phyloP scores from a whole-genome alignment of 2,797 vertebrate genomes.

The Huso huso region DNA sequence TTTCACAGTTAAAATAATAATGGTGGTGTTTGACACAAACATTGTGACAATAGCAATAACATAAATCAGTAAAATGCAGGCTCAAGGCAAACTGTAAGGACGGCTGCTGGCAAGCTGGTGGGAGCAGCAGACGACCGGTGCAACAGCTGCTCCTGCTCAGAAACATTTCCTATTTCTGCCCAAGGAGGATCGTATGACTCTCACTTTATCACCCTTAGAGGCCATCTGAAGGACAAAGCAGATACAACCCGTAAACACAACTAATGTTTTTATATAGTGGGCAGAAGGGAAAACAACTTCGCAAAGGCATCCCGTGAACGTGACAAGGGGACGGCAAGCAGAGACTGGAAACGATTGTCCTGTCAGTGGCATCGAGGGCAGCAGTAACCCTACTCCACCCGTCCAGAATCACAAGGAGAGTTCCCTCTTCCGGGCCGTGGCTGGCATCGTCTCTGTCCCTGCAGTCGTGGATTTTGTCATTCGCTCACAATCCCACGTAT shows the following conservation, averaged over 20 bases:
- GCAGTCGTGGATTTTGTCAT: neutral
- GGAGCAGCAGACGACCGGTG: conserved; percentile 55
- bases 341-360: neutral
- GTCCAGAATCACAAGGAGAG: conserved; percentile 4
- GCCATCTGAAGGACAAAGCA: conserved; percentile 85
- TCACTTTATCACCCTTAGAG: conserved; percentile 88
- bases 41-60: neutral
- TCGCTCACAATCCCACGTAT: conserved; percentile 11
- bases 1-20: neutral
- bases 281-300: conserved; percentile 28
- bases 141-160: conserved; percentile 77
- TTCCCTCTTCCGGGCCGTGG: conserved; percentile 8
- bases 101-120: conserved; percentile 37
- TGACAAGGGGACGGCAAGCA: neutral
- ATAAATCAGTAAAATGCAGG: neutral
- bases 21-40: neutral
- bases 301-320: conserved; percentile 16
- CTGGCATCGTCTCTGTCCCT: conserved; percentile 2
- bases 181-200: conserved; percentile 80
- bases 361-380: neutral
- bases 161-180: conserved; percentile 80
- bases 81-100: neutral
- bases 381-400: neutral
- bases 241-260: conserved; percentile 64
- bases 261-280: conserved; percentile 72